Evolutionary conservation across 2,113 vertebrate species (phyloP), one percentile per base, ranked within the genome.

Genomic region (Protobothrops mucrosquamatus): DNA sequence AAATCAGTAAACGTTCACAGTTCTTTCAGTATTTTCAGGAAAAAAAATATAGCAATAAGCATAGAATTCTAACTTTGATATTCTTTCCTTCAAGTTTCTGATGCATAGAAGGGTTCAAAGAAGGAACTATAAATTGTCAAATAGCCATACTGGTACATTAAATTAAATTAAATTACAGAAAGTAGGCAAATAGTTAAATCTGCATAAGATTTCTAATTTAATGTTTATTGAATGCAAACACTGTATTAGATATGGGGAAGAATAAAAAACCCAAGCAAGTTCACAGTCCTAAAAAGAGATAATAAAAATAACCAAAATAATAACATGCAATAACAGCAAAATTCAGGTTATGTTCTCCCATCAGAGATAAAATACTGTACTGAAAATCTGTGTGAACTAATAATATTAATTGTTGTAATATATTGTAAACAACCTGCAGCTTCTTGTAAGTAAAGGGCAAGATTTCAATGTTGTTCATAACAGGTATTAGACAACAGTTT

Each of bases 1-100:
- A 93, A 46, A 74, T 8, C 52, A 22, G 51, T 24, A 3, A 24
- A 24, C 20, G 87, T 57, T 93, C 34, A 0, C 0, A 20, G 10
- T 24, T 3, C 20, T 4, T 86, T 91, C 85, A 1, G 0, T 43
- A 24, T 0, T 1, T 81, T 43, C n/a, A 9, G 24, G 18, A 0
- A 0, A 56, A 48, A 56, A 39, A 23, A 81, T 24, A 18, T 61
- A 1, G 6, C 3, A 54, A 24, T 0, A 0, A 1, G 3, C 0
- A 0, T 11, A 0, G 15, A 4, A 43, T 29, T 57, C 11, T 24
- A 85, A 4, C 74, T 2, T 85, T 56, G 34, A 15, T 86, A 93
- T 39, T 26, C 74, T 93, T 54, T 57, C 2, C 0, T 3, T 10
- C 43, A 52, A 48, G 12, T 20, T 51, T 86, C 34, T 86, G 8